Base-by-base conservation (phyloP, 2,888 invertebrate species). In the Dione juno region DNA sequence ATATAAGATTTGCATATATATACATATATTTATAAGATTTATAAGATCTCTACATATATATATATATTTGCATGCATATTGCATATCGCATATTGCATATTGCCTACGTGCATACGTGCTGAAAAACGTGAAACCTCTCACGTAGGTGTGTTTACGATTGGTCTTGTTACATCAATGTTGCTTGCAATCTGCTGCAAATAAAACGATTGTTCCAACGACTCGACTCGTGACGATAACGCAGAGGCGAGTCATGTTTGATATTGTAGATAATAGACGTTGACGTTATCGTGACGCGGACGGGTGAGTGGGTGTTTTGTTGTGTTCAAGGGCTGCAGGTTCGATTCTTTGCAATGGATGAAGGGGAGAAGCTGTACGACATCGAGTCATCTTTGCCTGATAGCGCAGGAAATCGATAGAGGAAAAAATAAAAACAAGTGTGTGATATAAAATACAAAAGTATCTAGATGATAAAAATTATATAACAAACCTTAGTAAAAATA, bases 111-210 rank as follows among this genome's bases (percentile, higher is more conserved):
- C 13, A 58, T 61, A 61, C 61, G 61, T 45, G 61, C 61, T 61
- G 45, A 61, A 61, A 61, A 45, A 61, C 61, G 61, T 61, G 61
- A 61, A 61, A 1, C 35, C 43, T 16, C 11, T 43, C 61, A 61
- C 61, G 61, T 61, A 61, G 35, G 28, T 11, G 28, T 61, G 61
- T 61, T 61, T 61, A 45, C n/a, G n/a, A 28, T 45, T 61, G n/a
- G 21, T 45, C 61, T 61, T 61, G 45, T 45, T 61, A 45, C 61
- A 28, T 45, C 35, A 61, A 61, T 61, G n/a, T 9, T 14, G 14
- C 14, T 28, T 10, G 61, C 45, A 61, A 61, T 61, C 28, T 45
- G 61, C 11, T 11, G 43, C 45, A 45, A 45, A 61, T 45, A 13
- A 45, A 61, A 43, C 61, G 45, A 61, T 45, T 61, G 61, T 61